Percentiles rank a stretch among this genome's conserved stretches.
phyloP scores from a whole-genome alignment of 2,888 invertebrate species.

The Andrena fulva region DNA sequence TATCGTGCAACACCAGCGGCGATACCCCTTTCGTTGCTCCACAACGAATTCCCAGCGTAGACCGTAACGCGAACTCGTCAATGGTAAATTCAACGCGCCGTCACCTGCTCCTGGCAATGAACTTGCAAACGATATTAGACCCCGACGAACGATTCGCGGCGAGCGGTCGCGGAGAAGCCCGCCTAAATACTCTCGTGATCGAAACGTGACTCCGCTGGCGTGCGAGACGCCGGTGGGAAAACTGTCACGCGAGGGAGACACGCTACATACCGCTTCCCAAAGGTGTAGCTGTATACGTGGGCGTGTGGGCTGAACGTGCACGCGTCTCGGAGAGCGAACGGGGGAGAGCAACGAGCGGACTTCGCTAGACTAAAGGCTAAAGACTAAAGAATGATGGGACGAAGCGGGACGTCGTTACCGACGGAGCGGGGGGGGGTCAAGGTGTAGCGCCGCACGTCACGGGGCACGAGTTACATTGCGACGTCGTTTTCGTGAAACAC shows the following conservation, averaged over 20 bases:
- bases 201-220: constrained; percentile 55
- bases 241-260: constrained; percentile 51
- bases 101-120: constrained; percentile 43
- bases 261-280: not conserved
- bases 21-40: not conserved
- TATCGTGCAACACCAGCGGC: constrained; percentile 12
- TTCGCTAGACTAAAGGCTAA: too few species aligned
- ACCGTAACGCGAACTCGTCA: not conserved
- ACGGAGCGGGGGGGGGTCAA: constrained; percentile 48
- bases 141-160: not conserved
- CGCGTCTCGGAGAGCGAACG: not conserved
- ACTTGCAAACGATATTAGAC: constrained; percentile 29
- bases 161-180: constrained; percentile 23
- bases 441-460: constrained; percentile 35
- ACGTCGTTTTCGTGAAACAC: constrained; percentile 48
- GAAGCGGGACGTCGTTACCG: constrained; percentile 59
- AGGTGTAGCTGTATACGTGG: not conserved
- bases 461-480: constrained; percentile 37
- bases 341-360: not conserved
- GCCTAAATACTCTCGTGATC: constrained; percentile 58
- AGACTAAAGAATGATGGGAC: not conserved
- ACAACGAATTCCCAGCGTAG: not conserved
- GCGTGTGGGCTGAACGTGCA: not conserved
- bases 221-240: constrained; percentile 50
- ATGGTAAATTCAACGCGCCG: not conserved